Conservation (phyloP, 1,140 invertebrate genomes). For the Episyrphus balteatus region DNA sequence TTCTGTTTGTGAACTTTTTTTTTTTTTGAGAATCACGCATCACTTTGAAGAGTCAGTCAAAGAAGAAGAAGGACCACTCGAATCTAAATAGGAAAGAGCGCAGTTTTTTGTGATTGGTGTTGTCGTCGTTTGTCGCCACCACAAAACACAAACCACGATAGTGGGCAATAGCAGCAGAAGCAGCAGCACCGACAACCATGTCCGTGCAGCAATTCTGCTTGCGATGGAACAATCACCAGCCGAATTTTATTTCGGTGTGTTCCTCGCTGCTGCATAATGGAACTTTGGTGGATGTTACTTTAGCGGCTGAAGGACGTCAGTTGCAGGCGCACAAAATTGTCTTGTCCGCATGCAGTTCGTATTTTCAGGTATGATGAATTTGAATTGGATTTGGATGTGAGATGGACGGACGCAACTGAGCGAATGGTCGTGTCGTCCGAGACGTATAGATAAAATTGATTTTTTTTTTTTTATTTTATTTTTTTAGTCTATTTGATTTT, state of each 20-base stretch:
- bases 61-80: too few relatives aligned
- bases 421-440: background rate
- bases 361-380: slow-evolving; percentile 58
- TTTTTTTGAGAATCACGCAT: too few relatives aligned
- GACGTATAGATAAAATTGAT: background rate
- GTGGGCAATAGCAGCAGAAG: background rate
- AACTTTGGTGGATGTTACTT: slow-evolving; percentile 76
- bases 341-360: slow-evolving; percentile 74
- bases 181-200: slow-evolving; percentile 37
- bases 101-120: too few relatives aligned
- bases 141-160: too few relatives aligned
- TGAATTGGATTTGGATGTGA: background rate
- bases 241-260: slow-evolving; percentile 79
- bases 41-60: too few relatives aligned
- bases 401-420: background rate
- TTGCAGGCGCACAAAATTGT: slow-evolving; percentile 79
- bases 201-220: slow-evolving; percentile 76
- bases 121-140: too few relatives aligned
- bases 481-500: too few relatives aligned
- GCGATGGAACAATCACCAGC: slow-evolving; percentile 81
- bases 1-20: too few relatives aligned
- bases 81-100: too few relatives aligned
- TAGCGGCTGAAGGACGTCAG: slow-evolving; percentile 73
- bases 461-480: background rate
- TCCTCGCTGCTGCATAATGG: slow-evolving; percentile 65